Evolutionary conservation across 2,113 vertebrate genomes (phyloP), one percentile per base, ranked within the genome.

Genomic region (Melanocharis versteri): DNA sequence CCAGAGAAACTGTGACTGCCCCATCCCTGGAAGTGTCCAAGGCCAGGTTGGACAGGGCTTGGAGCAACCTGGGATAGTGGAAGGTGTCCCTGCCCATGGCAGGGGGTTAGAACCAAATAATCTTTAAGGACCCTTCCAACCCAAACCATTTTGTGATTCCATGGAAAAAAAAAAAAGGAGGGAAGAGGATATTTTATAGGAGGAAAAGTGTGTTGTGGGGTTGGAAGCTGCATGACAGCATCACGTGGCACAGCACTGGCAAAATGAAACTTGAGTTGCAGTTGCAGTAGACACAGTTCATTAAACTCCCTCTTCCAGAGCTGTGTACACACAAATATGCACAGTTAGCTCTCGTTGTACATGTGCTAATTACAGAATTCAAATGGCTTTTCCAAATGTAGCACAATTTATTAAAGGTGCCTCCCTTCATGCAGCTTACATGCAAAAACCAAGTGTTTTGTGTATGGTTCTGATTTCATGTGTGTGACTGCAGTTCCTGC

Each of bases 351-450:
- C 87, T 95, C 94, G 56, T 24, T 78, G 71, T 51, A 3, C 0
- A 3, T 54, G 44, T 77, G 75, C 87, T 95, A 92, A 97, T 93
- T 90, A 68, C 58, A 51, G 80, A 94, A 90, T 78, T 89, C 89
- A 80, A 95, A 96, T 73, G 21, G 24, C 71, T 91, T 88, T 87
- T 80, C 82, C 68, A 69, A 78, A 89, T 33, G 70, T 22, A 60
- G 61, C 53, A 13, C 66, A 17, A 8, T 93, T 83, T 88, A 50
- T 91, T 93, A 90, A 88, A 92, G 82, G 58, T 88, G 13, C 47
- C 57, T 88, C 85, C n/a, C 56, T 77, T 90, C 40, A 39, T 48
- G 90, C 54, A 85, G 78, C 57, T 62, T 72, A 30, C 23, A 22
- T 40, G 39, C 40, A 30, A 76, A 93, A 82, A 42, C 48, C 40